Conservation (phyloP, 2,797 vertebrate species). For the Parotocinclus haroldoi region DNA sequence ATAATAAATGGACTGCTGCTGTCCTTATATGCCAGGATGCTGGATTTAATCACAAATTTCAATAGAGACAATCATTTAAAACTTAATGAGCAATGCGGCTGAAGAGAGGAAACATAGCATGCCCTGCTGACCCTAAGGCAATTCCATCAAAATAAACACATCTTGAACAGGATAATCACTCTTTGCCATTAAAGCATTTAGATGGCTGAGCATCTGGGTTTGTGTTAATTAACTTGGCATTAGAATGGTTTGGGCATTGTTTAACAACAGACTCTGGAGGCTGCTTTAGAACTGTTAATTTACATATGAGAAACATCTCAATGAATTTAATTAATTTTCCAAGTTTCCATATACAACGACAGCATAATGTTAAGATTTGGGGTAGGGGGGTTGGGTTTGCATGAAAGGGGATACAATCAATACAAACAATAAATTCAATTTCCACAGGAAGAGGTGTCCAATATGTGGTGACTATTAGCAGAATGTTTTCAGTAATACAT, state of each 20-base stretch:
- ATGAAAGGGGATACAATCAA: constrained; percentile 50
- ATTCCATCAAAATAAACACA: constrained; percentile 56
- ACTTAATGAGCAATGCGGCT: constrained; percentile 56
- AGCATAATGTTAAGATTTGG: too few species aligned
- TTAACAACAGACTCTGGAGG: constrained; percentile 50
- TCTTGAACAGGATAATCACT: constrained; percentile 51
- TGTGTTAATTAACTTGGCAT: constrained; percentile 79
- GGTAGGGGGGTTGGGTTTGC: constrained; percentile 55
- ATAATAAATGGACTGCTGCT: constrained; percentile 39
- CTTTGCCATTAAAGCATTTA: constrained; percentile 51
- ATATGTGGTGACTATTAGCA: neutral
- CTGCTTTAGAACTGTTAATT: constrained; percentile 66
- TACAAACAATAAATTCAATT: constrained; percentile 33
- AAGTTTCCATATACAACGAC: too few species aligned
- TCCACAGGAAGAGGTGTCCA: constrained; percentile 51
- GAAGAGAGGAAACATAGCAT: constrained; percentile 42
- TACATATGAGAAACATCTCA: constrained; percentile 52
- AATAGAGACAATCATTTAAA: constrained; percentile 47
- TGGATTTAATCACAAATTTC: constrained; percentile 57
- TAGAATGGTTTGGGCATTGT: constrained; percentile 62
- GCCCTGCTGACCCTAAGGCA: constrained; percentile 53
- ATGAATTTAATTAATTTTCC: constrained; percentile 44
- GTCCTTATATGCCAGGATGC: constrained; percentile 35
- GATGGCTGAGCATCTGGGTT: constrained; percentile 64
- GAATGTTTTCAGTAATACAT: constrained; percentile 14